phyloP scores from a whole-genome alignment of 2,888 invertebrate species.

The Heliconius aoede region DNA sequence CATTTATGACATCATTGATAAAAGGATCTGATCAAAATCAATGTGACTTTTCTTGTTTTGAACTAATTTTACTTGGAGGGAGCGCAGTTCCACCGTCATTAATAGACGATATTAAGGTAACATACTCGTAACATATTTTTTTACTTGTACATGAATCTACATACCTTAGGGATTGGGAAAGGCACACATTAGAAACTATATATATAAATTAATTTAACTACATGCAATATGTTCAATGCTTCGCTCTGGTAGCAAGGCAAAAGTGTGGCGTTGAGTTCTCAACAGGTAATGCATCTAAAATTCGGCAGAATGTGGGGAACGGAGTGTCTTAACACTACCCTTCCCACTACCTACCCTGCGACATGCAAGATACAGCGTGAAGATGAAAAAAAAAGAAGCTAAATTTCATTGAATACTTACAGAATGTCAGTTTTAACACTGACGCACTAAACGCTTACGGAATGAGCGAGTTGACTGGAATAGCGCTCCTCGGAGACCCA shows the following conservation, averaged over 20 bases:
- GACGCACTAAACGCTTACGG: slow-evolving; percentile 63
- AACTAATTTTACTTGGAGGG: slow-evolving; percentile 60
- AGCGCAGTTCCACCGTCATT: slow-evolving; percentile 61
- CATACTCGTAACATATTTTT: background rate
- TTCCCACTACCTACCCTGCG: no score
- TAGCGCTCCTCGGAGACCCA: slow-evolving; percentile 54
- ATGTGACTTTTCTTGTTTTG: slow-evolving; percentile 66
- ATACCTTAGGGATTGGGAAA: no score
- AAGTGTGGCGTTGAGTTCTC: no score
- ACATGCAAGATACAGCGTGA: no score
- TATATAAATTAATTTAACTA: no score
- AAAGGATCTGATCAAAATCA: slow-evolving; percentile 53
- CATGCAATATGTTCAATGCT: no score
- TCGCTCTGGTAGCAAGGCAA: no score
- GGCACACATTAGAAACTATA: no score
- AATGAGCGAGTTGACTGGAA: slow-evolving; percentile 65
- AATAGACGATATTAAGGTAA: slow-evolving; percentile 63
- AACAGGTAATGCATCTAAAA: no score
- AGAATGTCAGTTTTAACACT: slow-evolving; percentile 60
- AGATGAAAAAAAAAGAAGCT: no score
- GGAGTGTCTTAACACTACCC: no score
- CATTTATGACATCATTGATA: slow-evolving; percentile 59
- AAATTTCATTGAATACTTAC: slow-evolving; percentile 38
- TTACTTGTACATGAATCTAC: background rate
- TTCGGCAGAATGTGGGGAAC: no score